Conservation (phyloP, 30 jellyfish, hydroid and myxozoan genomes). For the Hydractinia symbiolongicarpus region DNA sequence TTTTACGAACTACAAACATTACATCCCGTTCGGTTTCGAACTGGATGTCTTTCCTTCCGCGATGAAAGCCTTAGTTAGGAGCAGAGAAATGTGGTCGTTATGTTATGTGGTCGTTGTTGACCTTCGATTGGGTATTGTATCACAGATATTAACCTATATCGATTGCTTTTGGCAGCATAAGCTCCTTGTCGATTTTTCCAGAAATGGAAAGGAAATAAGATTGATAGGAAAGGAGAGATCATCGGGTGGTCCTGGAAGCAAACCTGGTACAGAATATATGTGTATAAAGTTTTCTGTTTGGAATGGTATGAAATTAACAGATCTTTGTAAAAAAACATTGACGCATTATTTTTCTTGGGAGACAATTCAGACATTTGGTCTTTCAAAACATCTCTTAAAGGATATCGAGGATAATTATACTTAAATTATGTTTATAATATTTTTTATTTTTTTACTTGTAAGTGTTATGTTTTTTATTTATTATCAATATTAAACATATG, state of each 20-base stretch:
- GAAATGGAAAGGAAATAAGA: conserved; percentile 24
- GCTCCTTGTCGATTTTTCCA: background rate
- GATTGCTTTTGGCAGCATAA: conserved; percentile 26
- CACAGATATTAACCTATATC: conserved; percentile 25
- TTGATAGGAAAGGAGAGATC: conserved; percentile 2
- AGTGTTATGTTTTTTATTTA: too few relatives aligned
- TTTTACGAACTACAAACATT: conserved; percentile 7
- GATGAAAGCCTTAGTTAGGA: background rate
- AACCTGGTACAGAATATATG: background rate
- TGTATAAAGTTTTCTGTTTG: conserved; percentile 11
- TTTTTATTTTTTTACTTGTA: too few relatives aligned
- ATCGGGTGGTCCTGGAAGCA: background rate
- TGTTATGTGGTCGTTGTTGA: conserved; percentile 22
- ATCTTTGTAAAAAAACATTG: too few relatives aligned
- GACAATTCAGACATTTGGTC: too few relatives aligned
- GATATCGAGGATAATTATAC: too few relatives aligned
- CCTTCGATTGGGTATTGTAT: background rate
- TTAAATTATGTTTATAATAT: too few relatives aligned
- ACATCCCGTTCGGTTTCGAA: conserved; percentile 6
- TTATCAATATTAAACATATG: too few relatives aligned
- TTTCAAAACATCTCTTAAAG: too few relatives aligned
- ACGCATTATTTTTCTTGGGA: too few relatives aligned
- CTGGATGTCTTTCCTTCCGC: background rate
- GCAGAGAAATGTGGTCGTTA: too few relatives aligned
- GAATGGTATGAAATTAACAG: conserved; percentile 15